Evolutionary conservation across 2,797 vertebrate genomes (phyloP).

Genomic region (Phataginus tricuspis): DNA sequence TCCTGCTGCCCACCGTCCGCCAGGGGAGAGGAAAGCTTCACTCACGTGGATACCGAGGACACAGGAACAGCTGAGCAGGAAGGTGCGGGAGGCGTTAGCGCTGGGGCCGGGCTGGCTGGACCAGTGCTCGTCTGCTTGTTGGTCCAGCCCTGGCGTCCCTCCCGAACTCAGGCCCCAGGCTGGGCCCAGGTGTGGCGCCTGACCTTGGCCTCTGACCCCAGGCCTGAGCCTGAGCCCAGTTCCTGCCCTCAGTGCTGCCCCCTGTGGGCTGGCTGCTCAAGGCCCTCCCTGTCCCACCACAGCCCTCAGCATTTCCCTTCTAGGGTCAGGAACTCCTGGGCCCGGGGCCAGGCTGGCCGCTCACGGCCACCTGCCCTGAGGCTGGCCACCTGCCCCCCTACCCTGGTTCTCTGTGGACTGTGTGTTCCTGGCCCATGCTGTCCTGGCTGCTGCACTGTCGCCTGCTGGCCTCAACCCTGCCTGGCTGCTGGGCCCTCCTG

Average conservation of each 20-base stretch:
- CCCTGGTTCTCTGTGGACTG: neutral
- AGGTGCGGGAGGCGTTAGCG: rapidly evolving
- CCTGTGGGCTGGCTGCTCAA: neutral
- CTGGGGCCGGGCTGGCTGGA: neutral
- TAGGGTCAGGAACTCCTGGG: neutral
- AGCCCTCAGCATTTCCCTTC: neutral
- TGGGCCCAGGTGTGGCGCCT: rapidly evolving
- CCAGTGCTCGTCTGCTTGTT: neutral
- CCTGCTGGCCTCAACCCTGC: too few relatives aligned
- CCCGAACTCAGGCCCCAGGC: neutral
- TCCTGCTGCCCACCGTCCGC: rapidly evolving
- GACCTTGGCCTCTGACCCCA: neutral
- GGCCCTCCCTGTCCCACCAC: rapidly evolving
- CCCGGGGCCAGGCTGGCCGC: neutral
- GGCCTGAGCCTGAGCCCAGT: neutral
- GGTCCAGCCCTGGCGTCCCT: neutral
- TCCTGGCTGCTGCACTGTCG: neutral
- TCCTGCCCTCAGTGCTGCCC: neutral
- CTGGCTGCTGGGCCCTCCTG: neutral
- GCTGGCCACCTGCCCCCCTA: neutral
- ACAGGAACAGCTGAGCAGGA: too few relatives aligned
- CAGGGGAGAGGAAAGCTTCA: neutral
- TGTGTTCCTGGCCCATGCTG: rapidly evolving
- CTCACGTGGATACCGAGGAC: neutral
- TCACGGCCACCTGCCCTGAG: neutral